These are phyloP conservation scores for Tenualosa thibaudeaui DNA, from an alignment of 2,797 vertebrate genomes.

Conservation along the genomic window DNA sequence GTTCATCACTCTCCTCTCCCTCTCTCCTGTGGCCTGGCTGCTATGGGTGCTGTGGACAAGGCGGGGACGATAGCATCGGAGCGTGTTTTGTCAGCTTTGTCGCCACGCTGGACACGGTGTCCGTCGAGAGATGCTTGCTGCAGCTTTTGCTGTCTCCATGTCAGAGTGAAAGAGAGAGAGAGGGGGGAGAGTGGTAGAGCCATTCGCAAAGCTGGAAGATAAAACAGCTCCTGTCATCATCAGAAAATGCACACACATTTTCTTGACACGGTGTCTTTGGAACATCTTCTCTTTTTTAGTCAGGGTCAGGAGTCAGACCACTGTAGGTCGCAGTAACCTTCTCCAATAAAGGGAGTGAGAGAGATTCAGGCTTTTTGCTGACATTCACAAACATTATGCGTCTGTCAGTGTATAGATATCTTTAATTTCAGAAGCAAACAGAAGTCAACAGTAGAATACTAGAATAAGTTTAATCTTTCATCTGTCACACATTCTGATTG, in stretches of 20 bases:
- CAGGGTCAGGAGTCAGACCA: neutral
- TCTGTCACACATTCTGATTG: too few species aligned
- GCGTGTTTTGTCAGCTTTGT: constrained; percentile 21
- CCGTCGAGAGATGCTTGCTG: neutral
- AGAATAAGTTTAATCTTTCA: too few species aligned
- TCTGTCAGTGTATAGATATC: too few species aligned
- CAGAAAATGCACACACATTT: neutral
- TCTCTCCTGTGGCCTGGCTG: neutral
- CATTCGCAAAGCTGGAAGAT: neutral
- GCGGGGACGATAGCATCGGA: neutral
- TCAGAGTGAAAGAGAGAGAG: constrained; percentile 2
- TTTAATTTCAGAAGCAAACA: too few species aligned
- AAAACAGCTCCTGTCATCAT: neutral
- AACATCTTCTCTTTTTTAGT: neutral
- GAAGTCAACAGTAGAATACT: too few species aligned
- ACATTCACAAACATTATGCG: too few species aligned
- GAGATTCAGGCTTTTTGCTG: neutral
- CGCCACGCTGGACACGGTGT: neutral
- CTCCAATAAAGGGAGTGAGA: neutral
- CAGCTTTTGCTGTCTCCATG: neutral
- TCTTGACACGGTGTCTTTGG: constrained; percentile 3
- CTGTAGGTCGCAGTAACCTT: constrained; percentile 19
- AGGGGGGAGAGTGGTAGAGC: neutral
- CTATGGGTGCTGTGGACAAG: neutral
- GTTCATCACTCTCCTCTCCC: neutral